A percentile compares a stretch with the other conserved stretches of the same genome.
Conservation (phyloP, 2,797 vertebrate species). For the Thripadectes ignobilis region DNA sequence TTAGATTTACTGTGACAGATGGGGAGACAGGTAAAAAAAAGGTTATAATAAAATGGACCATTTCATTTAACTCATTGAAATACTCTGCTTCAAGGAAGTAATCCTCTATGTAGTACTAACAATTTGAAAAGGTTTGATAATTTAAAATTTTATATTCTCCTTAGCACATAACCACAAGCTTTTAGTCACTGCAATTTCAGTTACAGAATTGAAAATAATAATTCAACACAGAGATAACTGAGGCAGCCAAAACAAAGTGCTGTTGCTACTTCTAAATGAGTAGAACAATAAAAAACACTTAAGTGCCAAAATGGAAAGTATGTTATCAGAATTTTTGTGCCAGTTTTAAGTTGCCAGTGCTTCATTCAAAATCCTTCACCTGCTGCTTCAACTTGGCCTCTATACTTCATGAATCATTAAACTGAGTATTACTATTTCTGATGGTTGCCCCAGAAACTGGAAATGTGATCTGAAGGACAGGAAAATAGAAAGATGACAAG, state of each 20-base stretch:
- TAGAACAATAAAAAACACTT: not conserved
- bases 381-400: not conserved
- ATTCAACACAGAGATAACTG: not conserved
- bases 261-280: not conserved
- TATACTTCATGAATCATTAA: not conserved
- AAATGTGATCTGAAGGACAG: not conserved
- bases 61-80: constrained; percentile 29
- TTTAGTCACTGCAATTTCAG: not conserved
- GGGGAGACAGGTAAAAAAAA: not conserved
- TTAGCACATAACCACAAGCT: not conserved
- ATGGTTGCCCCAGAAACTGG: not conserved
- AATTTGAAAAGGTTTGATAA: not conserved
- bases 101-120: not conserved
- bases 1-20: constrained; percentile 46
- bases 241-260: not conserved
- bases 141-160: not conserved
- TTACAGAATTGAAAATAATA: not conserved
- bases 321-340: not conserved
- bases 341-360: not conserved
- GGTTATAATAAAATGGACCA: not conserved
- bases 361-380: not conserved
- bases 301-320: not conserved
- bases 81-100: not conserved
- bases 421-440: not conserved
- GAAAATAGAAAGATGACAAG: not conserved